Base-by-base conservation (phyloP, 2,113 vertebrate species). In the Onychorhynchus coronatus region DNA sequence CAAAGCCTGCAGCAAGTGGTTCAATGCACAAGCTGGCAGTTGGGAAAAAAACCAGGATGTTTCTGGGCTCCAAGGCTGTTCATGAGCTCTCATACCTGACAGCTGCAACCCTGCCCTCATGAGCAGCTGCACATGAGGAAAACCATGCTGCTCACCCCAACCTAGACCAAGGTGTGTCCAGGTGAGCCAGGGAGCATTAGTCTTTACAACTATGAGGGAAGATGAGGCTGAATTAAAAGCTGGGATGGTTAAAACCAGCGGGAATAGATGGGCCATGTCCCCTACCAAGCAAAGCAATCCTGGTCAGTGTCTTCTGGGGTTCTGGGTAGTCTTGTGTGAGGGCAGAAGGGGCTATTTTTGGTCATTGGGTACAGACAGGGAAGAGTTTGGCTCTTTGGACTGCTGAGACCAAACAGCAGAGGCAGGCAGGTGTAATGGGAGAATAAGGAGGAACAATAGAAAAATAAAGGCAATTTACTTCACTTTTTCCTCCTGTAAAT, bases 91-190 rank as follows among this genome's bases (percentile, higher is more conserved):
- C 31, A 24, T 15, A 25, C 7, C 28, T 15, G 22, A 53, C 2
- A 63, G 16, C 28, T 71, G 30, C 81, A 63, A 4, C 44, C 28
- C 42, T 80, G 58, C 73, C 77, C 65, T 81, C 25, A 3, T 3
- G n/a, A 62, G n/a, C 62, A 93, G 47, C 47, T 79, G 72, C 37
- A 35, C 3, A 2, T 4, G 35, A 37, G 28, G 31, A 13, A 82
- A 37, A 27, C 27, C 5, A 1, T 0, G 0, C 52, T 82, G 79
- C 42, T 44, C 7, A 30, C 30, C 27, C 41, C 37, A 71, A 0
- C 13, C 59, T 23, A 23, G 39, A 42, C 22, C 49, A 62, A 63
- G 21, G 14, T 85, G 46, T 42, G 35, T 17, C 21, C 41, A 37
- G 9, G 12, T 50, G 55, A 73, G n/a, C 58, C 41, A 41, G 28